phyloP scores from a whole-genome alignment of 2,797 vertebrate genomes.

The Hylomyscus alleni region DNA sequence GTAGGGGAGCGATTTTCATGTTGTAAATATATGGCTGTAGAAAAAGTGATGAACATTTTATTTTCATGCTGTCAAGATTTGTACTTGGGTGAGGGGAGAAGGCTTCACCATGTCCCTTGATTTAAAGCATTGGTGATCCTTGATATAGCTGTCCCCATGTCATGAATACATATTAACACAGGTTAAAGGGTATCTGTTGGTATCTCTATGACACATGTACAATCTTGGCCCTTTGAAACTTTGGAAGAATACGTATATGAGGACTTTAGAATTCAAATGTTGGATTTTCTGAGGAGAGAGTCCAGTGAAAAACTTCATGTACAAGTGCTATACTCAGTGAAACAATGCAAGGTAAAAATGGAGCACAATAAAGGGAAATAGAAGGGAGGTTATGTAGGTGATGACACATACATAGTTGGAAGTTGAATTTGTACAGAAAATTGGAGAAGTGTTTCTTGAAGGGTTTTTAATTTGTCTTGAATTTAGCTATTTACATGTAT shows the following conservation, averaged over 20 bases:
- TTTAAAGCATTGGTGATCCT: neutral
- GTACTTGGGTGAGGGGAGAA: neutral
- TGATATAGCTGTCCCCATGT: neutral
- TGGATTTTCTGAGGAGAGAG: neutral
- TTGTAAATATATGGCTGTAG: neutral
- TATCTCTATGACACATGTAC: neutral
- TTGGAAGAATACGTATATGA: neutral
- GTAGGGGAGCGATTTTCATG: neutral
- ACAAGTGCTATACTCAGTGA: neutral
- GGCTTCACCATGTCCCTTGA: neutral
- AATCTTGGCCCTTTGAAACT: neutral
- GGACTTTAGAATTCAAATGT: neutral
- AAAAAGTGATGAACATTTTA: neutral
- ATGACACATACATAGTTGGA: neutral
- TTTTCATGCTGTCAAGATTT: neutral
- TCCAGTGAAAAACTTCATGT: neutral
- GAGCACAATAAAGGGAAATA: neutral
- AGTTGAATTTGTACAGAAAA: neutral
- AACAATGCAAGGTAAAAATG: neutral
- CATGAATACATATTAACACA: neutral
- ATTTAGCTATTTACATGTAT: neutral
- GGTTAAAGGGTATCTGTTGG: neutral
- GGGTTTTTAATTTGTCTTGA: neutral
- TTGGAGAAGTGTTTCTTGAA: neutral
- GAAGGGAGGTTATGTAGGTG: accelerated